Base-by-base conservation (phyloP, 2,888 invertebrate genomes). In the Spicauda simplicius region DNA sequence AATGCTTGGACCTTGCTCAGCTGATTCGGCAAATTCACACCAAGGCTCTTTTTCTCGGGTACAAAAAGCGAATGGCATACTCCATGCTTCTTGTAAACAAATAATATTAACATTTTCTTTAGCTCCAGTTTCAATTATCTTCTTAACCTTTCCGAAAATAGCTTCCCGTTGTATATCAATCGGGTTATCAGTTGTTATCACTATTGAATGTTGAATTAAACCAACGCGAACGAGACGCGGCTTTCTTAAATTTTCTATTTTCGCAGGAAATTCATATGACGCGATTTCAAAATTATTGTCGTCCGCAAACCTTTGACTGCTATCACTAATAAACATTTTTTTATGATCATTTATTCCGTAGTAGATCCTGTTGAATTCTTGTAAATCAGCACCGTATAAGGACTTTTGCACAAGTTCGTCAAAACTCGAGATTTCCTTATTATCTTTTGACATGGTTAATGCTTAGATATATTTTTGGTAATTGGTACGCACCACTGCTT, bases 11-110 rank as follows among this genome's bases (percentile, higher is more conserved):
- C 99, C 99, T 73, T 94, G 90, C 78, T 96, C 95, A 0, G 97
- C 98, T 69, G 96, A 95, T 90, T 99, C 99, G 0, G 99, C 99
- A 90, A 99, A 98, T 89, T 99, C 98, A 82, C 97, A 97, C 99
- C 99, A 99, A 0, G 99, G 99, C 70, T 96, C 95, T 81, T 98
- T 98, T 88, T 99, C 98, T 69, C 99, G 94, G 0, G 99, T 99
- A 84, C 99, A 99, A 91, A 99, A 99, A 0, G 97, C 98, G 93
- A 99, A 99, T 0, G 99, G 99, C 99, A 99, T 99, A 56, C 96
- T 96, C 99, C 99, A 99, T 2, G 98, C 97, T 92, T 99, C 99
- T 90, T 99, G 99, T 70, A 99, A 95, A 81, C 99, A 99, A 61
- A 99, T 82, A 25, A 99, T 93, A 84, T 99, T 99, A 45, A 98